Conservation (phyloP, 1,140 invertebrate genomes). For the Macrobrachium nipponense region DNA sequence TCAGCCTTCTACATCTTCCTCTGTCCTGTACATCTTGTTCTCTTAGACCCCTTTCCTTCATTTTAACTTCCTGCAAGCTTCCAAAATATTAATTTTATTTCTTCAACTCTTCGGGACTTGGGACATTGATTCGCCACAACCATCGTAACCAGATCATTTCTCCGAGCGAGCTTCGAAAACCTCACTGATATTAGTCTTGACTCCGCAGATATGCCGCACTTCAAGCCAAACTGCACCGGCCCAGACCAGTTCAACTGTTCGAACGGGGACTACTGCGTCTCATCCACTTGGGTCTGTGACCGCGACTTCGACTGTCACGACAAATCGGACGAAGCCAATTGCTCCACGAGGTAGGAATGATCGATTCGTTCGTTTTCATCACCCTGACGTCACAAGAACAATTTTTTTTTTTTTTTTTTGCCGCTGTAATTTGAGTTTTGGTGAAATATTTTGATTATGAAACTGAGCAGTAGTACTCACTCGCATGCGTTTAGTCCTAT, state of each 20-base stretch:
- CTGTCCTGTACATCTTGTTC: too few species aligned
- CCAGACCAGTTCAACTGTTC: conserved; percentile 63
- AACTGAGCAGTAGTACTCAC: too few species aligned
- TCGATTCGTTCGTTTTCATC: not conserved
- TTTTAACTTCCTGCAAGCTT: too few species aligned
- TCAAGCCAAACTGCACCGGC: conserved; percentile 47
- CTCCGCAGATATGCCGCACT: conserved; percentile 22
- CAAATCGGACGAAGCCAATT: conserved; percentile 66
- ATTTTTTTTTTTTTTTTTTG: not conserved
- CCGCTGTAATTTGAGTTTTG: not conserved
- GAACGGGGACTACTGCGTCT: conserved; percentile 68
- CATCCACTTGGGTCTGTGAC: conserved; percentile 71
- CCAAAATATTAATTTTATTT: too few species aligned
- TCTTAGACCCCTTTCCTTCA: too few species aligned
- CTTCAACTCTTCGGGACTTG: too few species aligned
- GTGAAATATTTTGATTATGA: too few species aligned
- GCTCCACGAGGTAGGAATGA: conserved; percentile 22
- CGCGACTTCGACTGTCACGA: conserved; percentile 71
- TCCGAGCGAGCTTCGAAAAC: too few species aligned
- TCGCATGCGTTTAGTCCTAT: too few species aligned
- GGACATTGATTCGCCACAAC: too few species aligned
- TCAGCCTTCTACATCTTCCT: too few species aligned
- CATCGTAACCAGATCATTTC: too few species aligned
- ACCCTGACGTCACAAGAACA: not conserved
- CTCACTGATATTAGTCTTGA: not conserved